phyloP scores from a whole-genome alignment of 2,113 vertebrate species.

The Galeopterus variegatus region DNA sequence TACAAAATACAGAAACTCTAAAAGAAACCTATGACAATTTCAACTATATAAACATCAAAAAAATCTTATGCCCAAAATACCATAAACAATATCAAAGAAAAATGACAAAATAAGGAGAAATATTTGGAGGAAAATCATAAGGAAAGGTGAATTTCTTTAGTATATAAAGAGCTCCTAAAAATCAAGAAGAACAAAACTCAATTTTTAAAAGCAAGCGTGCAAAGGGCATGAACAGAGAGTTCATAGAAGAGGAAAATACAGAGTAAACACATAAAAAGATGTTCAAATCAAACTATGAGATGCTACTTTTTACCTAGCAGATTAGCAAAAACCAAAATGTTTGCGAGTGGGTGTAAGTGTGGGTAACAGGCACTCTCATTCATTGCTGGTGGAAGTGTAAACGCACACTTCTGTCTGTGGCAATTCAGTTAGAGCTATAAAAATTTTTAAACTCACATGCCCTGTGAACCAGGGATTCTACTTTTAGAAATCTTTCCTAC shows the following conservation, averaged over 20 bases:
- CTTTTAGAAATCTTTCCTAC: not conserved
- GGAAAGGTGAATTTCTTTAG: not conserved
- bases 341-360: not conserved
- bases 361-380: not conserved
- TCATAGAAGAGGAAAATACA: not conserved
- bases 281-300: not conserved
- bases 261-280: not conserved
- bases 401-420: not conserved
- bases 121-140: not conserved
- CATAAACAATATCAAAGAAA: conserved; percentile 51
- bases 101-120: not conserved
- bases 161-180: conserved; percentile 12
- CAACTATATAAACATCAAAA: not conserved
- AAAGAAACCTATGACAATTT: conserved; percentile 8
- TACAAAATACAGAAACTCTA: not conserved
- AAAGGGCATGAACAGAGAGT: not conserved
- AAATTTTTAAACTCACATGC: not conserved
- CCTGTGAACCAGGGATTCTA: not conserved
- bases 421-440: not conserved
- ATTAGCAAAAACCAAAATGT: not conserved
- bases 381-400: not conserved
- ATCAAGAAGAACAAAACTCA: conserved; percentile 15
- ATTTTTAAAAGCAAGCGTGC: not conserved
- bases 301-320: not conserved
- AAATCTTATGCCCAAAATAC: not conserved